These are phyloP conservation scores for Nibea albiflora DNA, from an alignment of 2,113 vertebrate species.

Conservation along the genomic window DNA sequence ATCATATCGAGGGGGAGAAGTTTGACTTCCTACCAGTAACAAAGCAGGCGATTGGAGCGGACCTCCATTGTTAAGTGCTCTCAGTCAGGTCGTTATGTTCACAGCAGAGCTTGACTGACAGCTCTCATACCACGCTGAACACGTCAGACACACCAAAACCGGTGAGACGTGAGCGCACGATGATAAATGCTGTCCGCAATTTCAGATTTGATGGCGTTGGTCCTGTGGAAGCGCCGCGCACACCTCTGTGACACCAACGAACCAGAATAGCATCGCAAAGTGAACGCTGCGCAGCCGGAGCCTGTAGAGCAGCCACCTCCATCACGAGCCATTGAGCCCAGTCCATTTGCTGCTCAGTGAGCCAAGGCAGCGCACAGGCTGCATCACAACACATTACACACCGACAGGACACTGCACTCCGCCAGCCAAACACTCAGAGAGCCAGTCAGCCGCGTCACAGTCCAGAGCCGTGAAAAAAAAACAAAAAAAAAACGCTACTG, in stretches of 20 bases:
- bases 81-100: no score
- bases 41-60: no score
- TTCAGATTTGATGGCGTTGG: neutral
- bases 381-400: conserved; percentile 44
- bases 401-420: conserved; percentile 8
- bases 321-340: conserved; percentile 20
- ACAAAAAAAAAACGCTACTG: neutral
- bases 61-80: no score
- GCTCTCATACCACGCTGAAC: no score
- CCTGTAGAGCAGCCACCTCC: conserved; percentile 2
- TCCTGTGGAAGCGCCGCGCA: neutral
- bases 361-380: conserved; percentile 13
- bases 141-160: no score
- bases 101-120: no score
- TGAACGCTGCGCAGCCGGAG: neutral
- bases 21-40: no score
- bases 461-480: neutral
- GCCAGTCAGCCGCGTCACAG: conserved; percentile 22
- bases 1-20: no score
- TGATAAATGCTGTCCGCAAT: no score
- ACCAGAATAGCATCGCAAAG: neutral
- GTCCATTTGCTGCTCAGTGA: conserved; percentile 47
- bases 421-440: conserved; percentile 7
- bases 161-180: no score
- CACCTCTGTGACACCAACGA: neutral